Evolutionary conservation across 2,888 invertebrate genomes (phyloP).

Genomic region (Agapostemon virescens): DNA sequence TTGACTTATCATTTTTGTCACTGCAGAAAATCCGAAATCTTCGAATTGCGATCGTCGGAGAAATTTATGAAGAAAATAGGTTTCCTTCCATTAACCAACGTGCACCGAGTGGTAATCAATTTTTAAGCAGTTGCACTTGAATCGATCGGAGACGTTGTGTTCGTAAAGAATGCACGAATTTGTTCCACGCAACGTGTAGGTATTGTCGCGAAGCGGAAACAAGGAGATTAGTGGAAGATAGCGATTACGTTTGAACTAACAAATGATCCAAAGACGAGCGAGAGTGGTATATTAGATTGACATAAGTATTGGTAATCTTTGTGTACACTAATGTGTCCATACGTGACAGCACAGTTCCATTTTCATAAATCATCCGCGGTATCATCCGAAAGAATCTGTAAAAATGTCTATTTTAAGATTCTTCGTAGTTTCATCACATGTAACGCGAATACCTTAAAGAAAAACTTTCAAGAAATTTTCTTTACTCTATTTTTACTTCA

Average conservation of each 20-base stretch:
- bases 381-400: not conserved
- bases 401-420: not conserved
- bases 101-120: not conserved
- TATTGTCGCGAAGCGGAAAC: not conserved
- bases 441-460: no score
- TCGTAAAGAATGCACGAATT: not conserved
- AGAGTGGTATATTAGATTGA: conserved; percentile 11
- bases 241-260: conserved; percentile 1
- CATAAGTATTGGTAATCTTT: conserved; percentile 8
- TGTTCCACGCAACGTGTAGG: not conserved
- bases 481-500: no score
- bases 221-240: not conserved
- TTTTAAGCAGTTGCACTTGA: not conserved
- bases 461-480: no score
- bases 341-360: not conserved
- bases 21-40: no score
- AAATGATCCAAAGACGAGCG: not conserved
- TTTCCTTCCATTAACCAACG: not conserved
- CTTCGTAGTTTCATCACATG: not conserved
- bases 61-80: no score
- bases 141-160: not conserved
- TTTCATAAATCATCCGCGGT: not conserved
- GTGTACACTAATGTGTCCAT: not conserved
- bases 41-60: no score
- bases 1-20: no score